phyloP scores from a whole-genome alignment of 1,140 invertebrate genomes.

The Microplitis demolitor region DNA sequence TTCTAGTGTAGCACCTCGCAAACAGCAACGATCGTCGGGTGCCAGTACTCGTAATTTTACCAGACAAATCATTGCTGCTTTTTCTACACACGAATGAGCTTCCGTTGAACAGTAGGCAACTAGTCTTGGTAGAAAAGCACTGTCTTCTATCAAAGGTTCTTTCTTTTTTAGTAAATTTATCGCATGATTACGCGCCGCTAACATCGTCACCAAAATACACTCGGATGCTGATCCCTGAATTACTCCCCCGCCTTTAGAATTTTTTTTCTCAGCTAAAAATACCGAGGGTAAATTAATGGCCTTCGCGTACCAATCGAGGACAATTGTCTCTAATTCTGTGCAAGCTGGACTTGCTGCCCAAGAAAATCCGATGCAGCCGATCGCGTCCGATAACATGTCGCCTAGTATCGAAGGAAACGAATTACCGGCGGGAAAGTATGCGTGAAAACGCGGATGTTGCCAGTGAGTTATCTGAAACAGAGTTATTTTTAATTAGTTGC shows the following conservation, averaged over 20 bases:
- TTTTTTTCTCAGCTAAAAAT: slow-evolving; percentile 62
- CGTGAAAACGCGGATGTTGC: slow-evolving; percentile 96
- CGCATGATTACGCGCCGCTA: slow-evolving; percentile 78
- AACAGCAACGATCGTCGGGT: slow-evolving; percentile 79
- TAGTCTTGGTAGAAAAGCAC: slow-evolving; percentile 80
- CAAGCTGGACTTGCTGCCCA: slow-evolving; percentile 90
- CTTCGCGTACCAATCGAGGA: slow-evolving; percentile 70
- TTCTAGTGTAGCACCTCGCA: slow-evolving; percentile 75
- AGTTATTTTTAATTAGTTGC: slow-evolving; percentile 5
- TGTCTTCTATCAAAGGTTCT: slow-evolving; percentile 64
- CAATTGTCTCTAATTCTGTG: slow-evolving; percentile 82
- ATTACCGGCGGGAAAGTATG: slow-evolving; percentile 95
- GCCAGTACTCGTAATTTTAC: slow-evolving; percentile 88
- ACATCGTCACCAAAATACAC: slow-evolving; percentile 81
- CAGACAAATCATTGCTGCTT: slow-evolving; percentile 89
- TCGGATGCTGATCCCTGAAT: slow-evolving; percentile 84
- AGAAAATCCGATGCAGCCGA: slow-evolving; percentile 93
- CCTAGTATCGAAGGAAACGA: slow-evolving; percentile 93
- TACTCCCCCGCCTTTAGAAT: slow-evolving; percentile 76
- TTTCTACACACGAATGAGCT: slow-evolving; percentile 93
- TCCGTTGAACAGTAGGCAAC: slow-evolving; percentile 82
- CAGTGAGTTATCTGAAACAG: slow-evolving; percentile 83
- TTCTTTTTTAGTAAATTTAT: slow-evolving; percentile 74
- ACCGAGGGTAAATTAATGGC: slow-evolving; percentile 64
- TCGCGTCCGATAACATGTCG: slow-evolving; percentile 89